Evolutionary conservation across 2,113 vertebrate genomes (phyloP), one percentile per base, ranked within the genome.

Genomic region (Lycocorax pyrrhopterus): DNA sequence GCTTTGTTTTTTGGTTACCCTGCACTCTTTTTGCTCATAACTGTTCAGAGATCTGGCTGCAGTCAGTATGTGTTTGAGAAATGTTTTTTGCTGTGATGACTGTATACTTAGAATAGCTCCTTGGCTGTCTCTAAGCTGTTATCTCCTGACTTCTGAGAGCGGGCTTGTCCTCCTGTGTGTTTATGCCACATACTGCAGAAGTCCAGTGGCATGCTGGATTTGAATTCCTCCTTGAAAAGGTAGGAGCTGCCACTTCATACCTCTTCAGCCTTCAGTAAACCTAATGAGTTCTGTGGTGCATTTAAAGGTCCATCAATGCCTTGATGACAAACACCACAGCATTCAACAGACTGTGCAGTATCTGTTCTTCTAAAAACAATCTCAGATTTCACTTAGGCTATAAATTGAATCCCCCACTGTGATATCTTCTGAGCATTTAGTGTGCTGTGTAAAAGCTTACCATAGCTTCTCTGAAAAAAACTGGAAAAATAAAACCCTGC

Each of bases 381-480:
- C 43, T 26, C 94, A 51, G 67, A 87, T 80, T 93, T 90, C 90
- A 60, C 35, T n/a, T 87, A 32, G 9, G 15, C 91, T 92, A 83
- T 96, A 91, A 84, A 81, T 76, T 84, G 71, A 91, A 87, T 88
- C 18, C 67, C 41, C 80, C 47, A 74, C 91, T 87, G 93, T 76
- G 51, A 32, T 89, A n/a, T 18, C 41, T 94, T 78, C 68, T 84
- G 84, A 91, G 89, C 86, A 25, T 77, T 87, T 89, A 87, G 52
- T 72, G 60, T 93, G 64, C 83, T 94, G 32, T 78, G 9, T 49
- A 83, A 91, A 96, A 96, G 58, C 89, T 96, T 93, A 84, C 76
- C 69, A 41, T 84, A 52, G 30, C 89, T 90, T 96, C 89, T 83
- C 44, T 29, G 90, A 26, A 90, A 96, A 94, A 97, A 96, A 93